phyloP scores from a whole-genome alignment of 37 sponge, comb jelly and placozoan species.

The Oscarella lobularis region DNA sequence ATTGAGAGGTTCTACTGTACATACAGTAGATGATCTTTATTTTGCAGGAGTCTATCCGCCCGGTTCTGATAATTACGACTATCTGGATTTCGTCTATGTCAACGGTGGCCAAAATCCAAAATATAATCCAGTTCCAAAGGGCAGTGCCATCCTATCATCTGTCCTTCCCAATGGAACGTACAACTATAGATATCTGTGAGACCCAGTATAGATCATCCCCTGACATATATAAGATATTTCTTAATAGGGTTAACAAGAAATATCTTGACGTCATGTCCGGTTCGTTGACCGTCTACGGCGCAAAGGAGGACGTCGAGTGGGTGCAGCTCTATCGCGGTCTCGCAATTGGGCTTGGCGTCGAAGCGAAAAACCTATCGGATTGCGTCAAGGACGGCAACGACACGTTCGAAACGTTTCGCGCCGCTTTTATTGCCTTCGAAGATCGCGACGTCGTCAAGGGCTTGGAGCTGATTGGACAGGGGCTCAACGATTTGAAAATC shows the following conservation, averaged over 20 bases:
- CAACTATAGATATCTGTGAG: background rate
- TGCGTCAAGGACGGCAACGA: slow-evolving; percentile 54
- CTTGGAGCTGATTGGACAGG: background rate
- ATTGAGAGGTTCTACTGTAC: too few species aligned
- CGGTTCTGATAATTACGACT: slow-evolving; percentile 19
- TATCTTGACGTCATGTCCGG: background rate
- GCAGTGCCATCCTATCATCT: background rate
- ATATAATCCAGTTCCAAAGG: slow-evolving; percentile 39
- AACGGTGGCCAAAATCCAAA: slow-evolving; percentile 51
- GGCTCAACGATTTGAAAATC: background rate
- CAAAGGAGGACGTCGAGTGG: background rate
- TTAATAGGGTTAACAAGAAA: background rate
- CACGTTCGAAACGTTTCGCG: slow-evolving; percentile 37
- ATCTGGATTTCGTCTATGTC: slow-evolving; percentile 49
- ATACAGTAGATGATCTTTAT: too few species aligned
- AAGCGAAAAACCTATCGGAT: slow-evolving; percentile 23
- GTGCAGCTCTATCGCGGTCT: slow-evolving; percentile 3
- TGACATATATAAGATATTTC: too few species aligned
- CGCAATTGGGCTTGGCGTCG: slow-evolving; percentile 34
- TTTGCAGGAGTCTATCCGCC: slow-evolving; percentile 32
- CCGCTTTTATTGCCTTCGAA: slow-evolving; percentile 43
- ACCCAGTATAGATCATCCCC: too few species aligned
- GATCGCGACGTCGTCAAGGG: slow-evolving; percentile 39
- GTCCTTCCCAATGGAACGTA: background rate
- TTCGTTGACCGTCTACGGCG: background rate